A percentile compares a stretch with the other conserved stretches of the same genome.
These are phyloP conservation scores for Centrocercus urophasianus DNA, from an alignment of 2,113 vertebrate species.

Conservation along the genomic window DNA sequence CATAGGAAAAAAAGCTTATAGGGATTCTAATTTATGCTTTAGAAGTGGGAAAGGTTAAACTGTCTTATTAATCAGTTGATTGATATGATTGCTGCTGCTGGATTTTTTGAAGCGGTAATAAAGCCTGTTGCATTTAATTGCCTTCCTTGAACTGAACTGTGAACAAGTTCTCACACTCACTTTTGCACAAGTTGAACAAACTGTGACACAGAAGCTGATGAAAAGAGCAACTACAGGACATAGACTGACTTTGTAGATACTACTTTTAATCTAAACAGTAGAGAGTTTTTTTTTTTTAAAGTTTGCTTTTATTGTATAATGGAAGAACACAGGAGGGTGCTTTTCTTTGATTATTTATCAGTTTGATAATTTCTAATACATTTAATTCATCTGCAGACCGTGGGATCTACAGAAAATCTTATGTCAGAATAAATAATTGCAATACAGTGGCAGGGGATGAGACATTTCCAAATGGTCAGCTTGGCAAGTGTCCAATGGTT, in stretches of 20 bases:
- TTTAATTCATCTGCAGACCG: background rate
- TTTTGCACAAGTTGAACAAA: background rate
- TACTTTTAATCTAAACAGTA: background rate
- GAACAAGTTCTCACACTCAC: fast-evolving
- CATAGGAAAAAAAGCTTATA: background rate
- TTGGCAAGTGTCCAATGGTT: background rate
- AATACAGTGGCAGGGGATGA: fast-evolving
- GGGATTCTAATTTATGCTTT: background rate
- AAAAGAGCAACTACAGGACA: background rate
- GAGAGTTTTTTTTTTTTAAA: too few relatives aligned
- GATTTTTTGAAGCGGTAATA: background rate
- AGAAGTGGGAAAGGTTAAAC: background rate
- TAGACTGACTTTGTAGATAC: background rate
- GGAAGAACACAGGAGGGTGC: fast-evolving
- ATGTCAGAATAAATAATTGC: fast-evolving
- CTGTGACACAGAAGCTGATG: background rate
- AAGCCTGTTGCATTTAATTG: background rate
- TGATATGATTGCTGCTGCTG: background rate
- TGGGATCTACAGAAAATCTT: background rate
- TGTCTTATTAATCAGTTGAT: background rate
- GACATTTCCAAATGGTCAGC: background rate
- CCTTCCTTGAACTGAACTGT: background rate
- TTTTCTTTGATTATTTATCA: background rate
- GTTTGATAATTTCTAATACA: background rate
- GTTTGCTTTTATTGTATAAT: background rate